These are phyloP conservation scores for Neuroterus valhalla DNA, from an alignment of 1,140 invertebrate genomes.

Conservation along the genomic window DNA sequence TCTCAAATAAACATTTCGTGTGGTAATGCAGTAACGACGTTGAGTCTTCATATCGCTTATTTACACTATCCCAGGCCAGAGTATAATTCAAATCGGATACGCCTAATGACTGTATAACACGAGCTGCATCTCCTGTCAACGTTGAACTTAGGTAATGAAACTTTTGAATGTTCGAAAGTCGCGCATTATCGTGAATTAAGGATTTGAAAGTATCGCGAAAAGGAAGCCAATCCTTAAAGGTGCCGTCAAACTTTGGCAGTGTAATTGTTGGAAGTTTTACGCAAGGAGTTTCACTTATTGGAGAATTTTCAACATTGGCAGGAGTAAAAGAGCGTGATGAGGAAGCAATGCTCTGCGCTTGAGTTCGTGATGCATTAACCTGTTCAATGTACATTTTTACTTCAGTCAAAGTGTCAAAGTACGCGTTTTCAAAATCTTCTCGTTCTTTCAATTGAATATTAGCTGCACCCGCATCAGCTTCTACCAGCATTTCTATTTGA, in stretches of 20 bases:
- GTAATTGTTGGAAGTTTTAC: neutral
- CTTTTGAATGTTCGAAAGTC: conserved; percentile 53
- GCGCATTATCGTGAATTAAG: conserved; percentile 58
- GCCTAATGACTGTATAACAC: conserved; percentile 49
- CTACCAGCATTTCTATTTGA: too few relatives aligned
- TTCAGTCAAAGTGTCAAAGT: too few relatives aligned
- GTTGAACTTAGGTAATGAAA: conserved; percentile 57
- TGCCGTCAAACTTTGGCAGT: neutral
- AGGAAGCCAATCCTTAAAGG: conserved; percentile 12
- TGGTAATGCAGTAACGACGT: conserved; percentile 51
- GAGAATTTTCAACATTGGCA: neutral
- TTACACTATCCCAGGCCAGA: conserved; percentile 49
- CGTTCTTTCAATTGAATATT: too few relatives aligned
- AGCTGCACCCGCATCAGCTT: too few relatives aligned
- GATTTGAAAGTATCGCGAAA: conserved; percentile 51
- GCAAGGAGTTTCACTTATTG: neutral
- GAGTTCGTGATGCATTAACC: too few relatives aligned
- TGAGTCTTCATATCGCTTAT: conserved; percentile 52
- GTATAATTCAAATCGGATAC: conserved; percentile 52
- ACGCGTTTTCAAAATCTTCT: too few relatives aligned
- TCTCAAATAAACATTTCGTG: conserved; percentile 44
- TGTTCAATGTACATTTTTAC: too few relatives aligned
- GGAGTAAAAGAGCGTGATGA: neutral
- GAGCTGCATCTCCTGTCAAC: conserved; percentile 49
- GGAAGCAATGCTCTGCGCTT: too few relatives aligned